A percentile compares a stretch with the other conserved stretches of the same genome.
phyloP scores from a whole-genome alignment of 1,140 invertebrate genomes.

The Idris sp. region DNA sequence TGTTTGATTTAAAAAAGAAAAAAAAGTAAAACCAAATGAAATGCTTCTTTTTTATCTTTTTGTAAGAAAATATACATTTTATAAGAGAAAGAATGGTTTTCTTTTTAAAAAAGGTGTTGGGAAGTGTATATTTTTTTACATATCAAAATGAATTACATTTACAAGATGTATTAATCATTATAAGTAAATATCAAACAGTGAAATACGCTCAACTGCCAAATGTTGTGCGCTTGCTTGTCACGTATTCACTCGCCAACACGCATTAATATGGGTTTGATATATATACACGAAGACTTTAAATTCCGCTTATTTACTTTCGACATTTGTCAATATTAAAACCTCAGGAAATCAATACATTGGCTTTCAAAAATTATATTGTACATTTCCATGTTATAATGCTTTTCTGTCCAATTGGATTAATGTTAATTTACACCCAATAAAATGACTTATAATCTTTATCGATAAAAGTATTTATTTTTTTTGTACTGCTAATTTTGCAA shows the following conservation, averaged over 20 bases:
- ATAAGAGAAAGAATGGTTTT: no score
- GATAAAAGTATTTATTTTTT: no score
- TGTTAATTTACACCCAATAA: constrained; percentile 1
- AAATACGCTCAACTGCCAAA: constrained; percentile 13
- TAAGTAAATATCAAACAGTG: constrained; percentile 5
- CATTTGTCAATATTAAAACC: constrained; percentile 21
- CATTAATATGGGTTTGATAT: constrained; percentile 10
- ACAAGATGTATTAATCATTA: neutral
- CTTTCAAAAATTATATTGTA: constrained; percentile 6
- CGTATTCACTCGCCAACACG: constrained; percentile 13
- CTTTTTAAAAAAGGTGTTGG: no score
- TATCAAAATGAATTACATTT: no score
- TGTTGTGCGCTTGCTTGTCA: constrained; percentile 24
- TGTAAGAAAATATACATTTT: no score
- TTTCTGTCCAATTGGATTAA: constrained; percentile 6
- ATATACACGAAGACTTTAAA: constrained; percentile 6
- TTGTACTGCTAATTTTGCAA: neutral
- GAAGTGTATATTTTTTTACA: no score
- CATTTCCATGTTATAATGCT: neutral
- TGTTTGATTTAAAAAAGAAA: no score
- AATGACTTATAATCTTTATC: neutral
- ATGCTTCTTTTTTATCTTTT: no score
- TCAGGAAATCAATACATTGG: constrained; percentile 20
- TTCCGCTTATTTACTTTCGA: constrained; percentile 13
- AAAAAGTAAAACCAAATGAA: no score